phyloP scores from a whole-genome alignment of 30 jellyfish, hydroid and myxozoan genomes.

The Phacellophora camtschatica region DNA sequence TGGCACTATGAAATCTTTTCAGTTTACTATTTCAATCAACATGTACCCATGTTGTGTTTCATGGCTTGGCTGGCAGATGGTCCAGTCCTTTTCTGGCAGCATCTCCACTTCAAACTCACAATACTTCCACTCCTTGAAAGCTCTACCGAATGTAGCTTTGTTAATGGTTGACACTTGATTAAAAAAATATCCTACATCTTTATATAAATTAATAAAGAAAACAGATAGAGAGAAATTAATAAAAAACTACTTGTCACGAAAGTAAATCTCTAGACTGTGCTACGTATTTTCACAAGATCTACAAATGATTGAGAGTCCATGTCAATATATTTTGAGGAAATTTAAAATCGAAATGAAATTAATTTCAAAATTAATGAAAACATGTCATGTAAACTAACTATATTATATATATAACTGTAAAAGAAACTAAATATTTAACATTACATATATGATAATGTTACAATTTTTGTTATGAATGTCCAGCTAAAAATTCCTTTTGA shows the following conservation, averaged over 20 bases:
- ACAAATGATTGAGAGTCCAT: no score
- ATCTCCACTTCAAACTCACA: constrained; percentile 26
- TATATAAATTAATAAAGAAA: background rate
- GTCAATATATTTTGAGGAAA: no score
- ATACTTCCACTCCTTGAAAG: constrained; percentile 62
- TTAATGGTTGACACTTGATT: background rate
- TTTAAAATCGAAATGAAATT: no score
- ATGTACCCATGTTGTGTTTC: constrained; percentile 30
- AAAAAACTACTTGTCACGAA: background rate
- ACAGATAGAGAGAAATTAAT: background rate
- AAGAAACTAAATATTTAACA: no score
- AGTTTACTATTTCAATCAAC: constrained; percentile 52
- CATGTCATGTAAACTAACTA: no score
- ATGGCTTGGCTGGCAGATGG: constrained; percentile 39
- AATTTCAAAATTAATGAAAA: no score
- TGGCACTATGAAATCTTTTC: constrained; percentile 19
- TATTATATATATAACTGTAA: no score
- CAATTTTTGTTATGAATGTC: background rate
- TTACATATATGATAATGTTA: background rate
- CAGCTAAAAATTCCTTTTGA: background rate
- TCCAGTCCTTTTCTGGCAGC: constrained; percentile 28
- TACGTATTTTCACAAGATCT: no score
- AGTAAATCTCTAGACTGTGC: no score
- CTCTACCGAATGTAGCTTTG: constrained; percentile 9
- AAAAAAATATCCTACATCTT: background rate